phyloP scores from a whole-genome alignment of 2,113 vertebrate species.

The Calonectris borealis region DNA sequence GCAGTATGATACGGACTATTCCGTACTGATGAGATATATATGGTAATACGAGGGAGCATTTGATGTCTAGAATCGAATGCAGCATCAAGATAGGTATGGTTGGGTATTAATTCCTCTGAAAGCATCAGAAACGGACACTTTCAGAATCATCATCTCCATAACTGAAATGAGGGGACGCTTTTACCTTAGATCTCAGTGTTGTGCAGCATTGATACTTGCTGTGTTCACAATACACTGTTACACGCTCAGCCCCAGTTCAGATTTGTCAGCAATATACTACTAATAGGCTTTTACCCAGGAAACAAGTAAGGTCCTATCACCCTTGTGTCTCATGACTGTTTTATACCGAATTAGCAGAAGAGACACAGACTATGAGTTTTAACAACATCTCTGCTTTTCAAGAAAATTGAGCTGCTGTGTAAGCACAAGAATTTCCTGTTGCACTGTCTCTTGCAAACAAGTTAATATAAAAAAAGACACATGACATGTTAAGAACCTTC shows the following conservation, averaged over 20 bases:
- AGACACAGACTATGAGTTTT: background rate
- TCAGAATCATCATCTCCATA: background rate
- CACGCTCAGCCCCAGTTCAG: background rate
- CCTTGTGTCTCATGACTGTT: background rate
- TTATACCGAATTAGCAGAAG: background rate
- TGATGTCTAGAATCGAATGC: background rate
- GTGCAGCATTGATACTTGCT: background rate
- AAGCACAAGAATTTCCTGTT: conserved; percentile 27
- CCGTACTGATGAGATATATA: background rate
- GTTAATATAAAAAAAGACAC: conserved; percentile 28
- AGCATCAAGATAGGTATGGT: background rate
- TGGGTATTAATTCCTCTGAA: background rate
- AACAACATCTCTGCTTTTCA: conserved; percentile 16
- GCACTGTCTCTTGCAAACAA: conserved; percentile 14
- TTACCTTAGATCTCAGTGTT: background rate
- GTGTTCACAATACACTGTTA: background rate
- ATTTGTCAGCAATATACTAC: background rate
- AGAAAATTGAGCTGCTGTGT: background rate
- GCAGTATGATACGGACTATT: background rate
- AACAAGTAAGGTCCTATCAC: background rate
- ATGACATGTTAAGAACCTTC: background rate
- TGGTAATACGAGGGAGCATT: background rate
- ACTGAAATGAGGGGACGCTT: background rate
- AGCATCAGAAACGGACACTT: background rate
- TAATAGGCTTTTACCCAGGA: background rate